phyloP scores from a whole-genome alignment of 2,888 invertebrate species.

The Chamaedrilus cognettii region DNA sequence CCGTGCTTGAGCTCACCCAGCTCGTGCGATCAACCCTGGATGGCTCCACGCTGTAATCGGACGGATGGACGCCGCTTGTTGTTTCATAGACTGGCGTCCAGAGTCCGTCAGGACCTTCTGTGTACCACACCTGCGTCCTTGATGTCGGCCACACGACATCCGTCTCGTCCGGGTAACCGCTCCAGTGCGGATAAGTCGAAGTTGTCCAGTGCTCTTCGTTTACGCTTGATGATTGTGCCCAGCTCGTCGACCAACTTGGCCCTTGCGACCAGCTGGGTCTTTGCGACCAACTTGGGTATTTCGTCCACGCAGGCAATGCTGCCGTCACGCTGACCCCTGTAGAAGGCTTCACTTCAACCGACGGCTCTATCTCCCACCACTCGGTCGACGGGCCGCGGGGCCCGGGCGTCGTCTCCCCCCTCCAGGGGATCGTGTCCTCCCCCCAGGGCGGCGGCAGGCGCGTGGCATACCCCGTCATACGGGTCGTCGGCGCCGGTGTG shows the following conservation, averaged over 20 bases:
- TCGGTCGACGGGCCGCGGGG: not conserved
- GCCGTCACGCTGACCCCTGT: not conserved
- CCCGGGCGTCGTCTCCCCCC: not conserved
- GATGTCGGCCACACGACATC: not conserved
- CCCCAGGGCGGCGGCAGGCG: not conserved
- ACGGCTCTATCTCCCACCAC: conserved; percentile 16
- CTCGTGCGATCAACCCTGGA: no score
- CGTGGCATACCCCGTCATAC: conserved; percentile 32
- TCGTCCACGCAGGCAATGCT: not conserved
- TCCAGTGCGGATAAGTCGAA: no score
- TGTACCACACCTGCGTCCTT: not conserved
- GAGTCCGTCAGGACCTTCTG: no score
- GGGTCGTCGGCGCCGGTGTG: conserved; percentile 31
- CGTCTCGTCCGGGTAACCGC: no score
- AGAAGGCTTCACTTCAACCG: conserved; percentile 2
- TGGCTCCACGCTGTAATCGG: no score
- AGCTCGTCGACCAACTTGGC: not conserved
- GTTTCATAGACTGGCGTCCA: no score
- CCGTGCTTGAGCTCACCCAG: no score
- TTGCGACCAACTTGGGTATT: not conserved
- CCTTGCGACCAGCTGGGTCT: not conserved
- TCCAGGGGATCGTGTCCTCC: not conserved
- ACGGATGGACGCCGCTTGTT: no score
- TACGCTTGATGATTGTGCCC: no score
- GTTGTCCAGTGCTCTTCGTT: no score